These are phyloP conservation scores for Python bivittatus DNA, from an alignment of 2,113 vertebrate species.

Conservation along the genomic window DNA sequence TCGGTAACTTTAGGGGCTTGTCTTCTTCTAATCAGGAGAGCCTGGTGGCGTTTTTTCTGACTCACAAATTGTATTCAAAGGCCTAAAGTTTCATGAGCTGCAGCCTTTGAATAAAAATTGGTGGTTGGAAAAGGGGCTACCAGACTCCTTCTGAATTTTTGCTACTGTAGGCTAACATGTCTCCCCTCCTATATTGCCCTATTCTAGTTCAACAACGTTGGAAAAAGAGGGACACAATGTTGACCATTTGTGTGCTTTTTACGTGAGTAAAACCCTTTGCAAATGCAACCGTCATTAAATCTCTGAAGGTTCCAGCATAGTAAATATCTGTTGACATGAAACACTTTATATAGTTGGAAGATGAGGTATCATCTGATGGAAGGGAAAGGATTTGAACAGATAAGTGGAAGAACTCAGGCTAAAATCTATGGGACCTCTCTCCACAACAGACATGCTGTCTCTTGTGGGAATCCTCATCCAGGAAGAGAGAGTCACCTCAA, in stretches of 20 bases:
- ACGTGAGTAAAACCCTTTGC: neutral
- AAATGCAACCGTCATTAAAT: neutral
- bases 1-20: neutral
- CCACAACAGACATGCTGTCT: neutral
- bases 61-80: too few species aligned
- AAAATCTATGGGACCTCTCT: neutral
- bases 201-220: neutral
- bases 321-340: neutral
- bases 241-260: conserved; percentile 6
- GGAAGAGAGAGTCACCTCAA: conserved; percentile 7
- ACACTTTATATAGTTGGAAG: neutral
- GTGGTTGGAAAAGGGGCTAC: neutral
- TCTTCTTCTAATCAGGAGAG: neutral
- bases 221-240: neutral
- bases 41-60: too few species aligned
- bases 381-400: neutral
- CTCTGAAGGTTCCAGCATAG: neutral
- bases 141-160: neutral
- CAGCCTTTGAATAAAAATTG: too few species aligned
- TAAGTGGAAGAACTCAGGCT: neutral
- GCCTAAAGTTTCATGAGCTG: too few species aligned
- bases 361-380: neutral
- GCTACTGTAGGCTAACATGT: neutral
- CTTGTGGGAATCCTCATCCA: neutral
- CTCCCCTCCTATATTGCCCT: neutral